Conservation (phyloP, 1,140 invertebrate genomes). For the Prorops nasuta region DNA sequence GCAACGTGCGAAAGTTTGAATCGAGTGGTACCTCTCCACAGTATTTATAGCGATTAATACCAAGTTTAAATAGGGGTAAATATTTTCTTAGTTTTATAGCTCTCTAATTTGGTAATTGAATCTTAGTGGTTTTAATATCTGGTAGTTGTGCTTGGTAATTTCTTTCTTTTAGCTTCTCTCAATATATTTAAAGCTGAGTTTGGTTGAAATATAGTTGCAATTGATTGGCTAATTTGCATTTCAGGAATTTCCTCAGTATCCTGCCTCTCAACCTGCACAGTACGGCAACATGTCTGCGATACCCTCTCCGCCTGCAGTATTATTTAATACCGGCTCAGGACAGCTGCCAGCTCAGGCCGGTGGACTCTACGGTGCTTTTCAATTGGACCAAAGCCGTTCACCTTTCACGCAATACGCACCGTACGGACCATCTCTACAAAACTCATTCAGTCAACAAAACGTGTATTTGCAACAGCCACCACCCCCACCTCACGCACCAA, state of each 20-base stretch:
- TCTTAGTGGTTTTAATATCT: not conserved
- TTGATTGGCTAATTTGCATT: constrained; percentile 4
- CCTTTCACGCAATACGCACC: constrained; percentile 68
- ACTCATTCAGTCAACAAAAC: constrained; percentile 68
- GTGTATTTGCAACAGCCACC: constrained; percentile 67
- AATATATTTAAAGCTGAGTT: too few species aligned
- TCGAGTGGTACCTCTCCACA: too few species aligned
- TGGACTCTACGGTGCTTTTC: constrained; percentile 73
- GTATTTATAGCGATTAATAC: too few species aligned
- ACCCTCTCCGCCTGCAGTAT: constrained; percentile 76
- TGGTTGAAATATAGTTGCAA: too few species aligned
- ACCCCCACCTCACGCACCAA: constrained; percentile 55
- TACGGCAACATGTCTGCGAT: constrained; percentile 77
- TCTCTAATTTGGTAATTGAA: too few species aligned
- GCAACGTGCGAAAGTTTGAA: too few species aligned
- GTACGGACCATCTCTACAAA: constrained; percentile 58
- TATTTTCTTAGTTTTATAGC: too few species aligned
- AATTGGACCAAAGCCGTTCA: constrained; percentile 63
- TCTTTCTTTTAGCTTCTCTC: too few species aligned
- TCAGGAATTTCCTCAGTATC: constrained; percentile 52
- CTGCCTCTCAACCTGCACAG: constrained; percentile 58
- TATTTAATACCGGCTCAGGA: constrained; percentile 75
- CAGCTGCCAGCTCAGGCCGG: constrained; percentile 71
- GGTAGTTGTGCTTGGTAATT: constrained; percentile 14
- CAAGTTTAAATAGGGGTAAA: too few species aligned